Conservation (phyloP, 2,888 invertebrate genomes). For the Orthosia incerta region DNA sequence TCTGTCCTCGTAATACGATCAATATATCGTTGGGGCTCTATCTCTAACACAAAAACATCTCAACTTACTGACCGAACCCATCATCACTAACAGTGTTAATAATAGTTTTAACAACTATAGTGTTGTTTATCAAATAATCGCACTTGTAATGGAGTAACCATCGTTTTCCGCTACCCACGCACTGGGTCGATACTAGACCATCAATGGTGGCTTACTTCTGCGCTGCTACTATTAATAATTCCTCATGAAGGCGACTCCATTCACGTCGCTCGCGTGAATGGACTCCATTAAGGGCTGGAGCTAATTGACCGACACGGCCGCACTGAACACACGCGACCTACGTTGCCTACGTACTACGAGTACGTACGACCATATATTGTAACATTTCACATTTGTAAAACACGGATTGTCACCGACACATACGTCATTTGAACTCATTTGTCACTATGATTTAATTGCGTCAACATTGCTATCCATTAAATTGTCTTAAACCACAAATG, state of each 20-base stretch:
- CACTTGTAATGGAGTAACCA: conserved; percentile 58
- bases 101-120: conserved; percentile 40
- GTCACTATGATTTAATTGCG: conserved; percentile 54
- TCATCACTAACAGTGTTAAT: conserved; percentile 12
- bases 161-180: conserved; percentile 68
- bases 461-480: conserved; percentile 29
- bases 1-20: background rate
- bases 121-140: conserved; percentile 49
- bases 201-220: conserved; percentile 70
- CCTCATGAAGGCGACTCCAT: conserved; percentile 75
- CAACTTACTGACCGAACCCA: no score
- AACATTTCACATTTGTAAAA: conserved; percentile 46
- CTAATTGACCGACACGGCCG: conserved; percentile 82
- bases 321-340: conserved; percentile 79
- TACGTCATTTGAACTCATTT: conserved; percentile 61
- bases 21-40: background rate
- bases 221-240: conserved; percentile 71
- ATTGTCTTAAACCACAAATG: conserved; percentile 43
- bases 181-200: conserved; percentile 56
- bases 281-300: conserved; percentile 84
- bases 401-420: conserved; percentile 65
- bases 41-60: background rate
- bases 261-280: conserved; percentile 84
- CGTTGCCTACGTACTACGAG: conserved; percentile 12
- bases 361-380: conserved; percentile 33